These are phyloP conservation scores for Quiscalus mexicanus DNA, from an alignment of 2,113 vertebrate genomes.

Conservation along the genomic window DNA sequence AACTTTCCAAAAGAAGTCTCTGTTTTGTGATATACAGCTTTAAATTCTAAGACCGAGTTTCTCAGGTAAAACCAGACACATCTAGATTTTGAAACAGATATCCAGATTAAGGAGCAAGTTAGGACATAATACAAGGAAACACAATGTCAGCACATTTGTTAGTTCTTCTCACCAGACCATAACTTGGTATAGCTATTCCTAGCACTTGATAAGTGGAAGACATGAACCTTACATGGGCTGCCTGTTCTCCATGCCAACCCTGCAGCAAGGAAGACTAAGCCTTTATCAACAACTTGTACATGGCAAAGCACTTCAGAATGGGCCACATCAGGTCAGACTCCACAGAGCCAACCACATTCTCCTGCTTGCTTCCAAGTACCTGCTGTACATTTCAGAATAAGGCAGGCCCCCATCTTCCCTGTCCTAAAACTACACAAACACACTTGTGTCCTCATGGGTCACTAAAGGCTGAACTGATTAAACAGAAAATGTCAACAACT, in stretches of 20 bases:
- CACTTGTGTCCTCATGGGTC: neutral
- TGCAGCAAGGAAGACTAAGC: neutral
- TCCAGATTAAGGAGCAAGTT: neutral
- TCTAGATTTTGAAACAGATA: neutral
- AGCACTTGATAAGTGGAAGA: neutral
- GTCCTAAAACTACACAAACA: neutral
- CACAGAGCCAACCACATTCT: neutral
- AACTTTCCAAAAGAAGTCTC: neutral
- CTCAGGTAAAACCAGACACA: neutral
- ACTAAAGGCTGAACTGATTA: neutral
- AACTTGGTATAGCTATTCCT: neutral
- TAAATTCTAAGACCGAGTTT: neutral
- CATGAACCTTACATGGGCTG: neutral
- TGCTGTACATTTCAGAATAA: neutral
- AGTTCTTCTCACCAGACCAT: neutral
- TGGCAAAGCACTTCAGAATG: neutral
- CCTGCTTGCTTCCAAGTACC: neutral
- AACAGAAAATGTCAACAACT: neutral
- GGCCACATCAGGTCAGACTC: neutral
- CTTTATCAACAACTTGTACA: neutral
- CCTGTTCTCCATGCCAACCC: neutral
- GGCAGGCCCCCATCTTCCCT: neutral
- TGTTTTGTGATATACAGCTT: neutral
- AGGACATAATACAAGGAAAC: neutral
- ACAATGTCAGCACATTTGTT: neutral